Percentiles rank a stretch among this genome's conserved stretches.
Conservation (phyloP, 2,888 invertebrate genomes). For the Dasypolia templi region DNA sequence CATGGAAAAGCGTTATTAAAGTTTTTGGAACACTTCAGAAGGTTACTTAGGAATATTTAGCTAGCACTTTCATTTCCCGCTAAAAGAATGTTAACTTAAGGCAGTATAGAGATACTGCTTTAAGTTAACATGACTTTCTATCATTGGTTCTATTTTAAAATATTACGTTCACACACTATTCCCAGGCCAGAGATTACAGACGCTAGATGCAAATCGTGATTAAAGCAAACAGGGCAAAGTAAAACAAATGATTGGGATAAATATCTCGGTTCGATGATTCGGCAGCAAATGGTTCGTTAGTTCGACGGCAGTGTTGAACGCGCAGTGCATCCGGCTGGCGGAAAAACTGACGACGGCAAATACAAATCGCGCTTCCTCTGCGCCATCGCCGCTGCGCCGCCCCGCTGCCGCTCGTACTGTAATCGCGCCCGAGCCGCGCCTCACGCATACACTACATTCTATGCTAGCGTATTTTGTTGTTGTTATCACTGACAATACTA, state of each 20-base stretch:
- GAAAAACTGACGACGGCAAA: conserved; percentile 85
- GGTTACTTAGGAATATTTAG: conserved; percentile 44
- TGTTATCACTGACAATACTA: conserved; percentile 49
- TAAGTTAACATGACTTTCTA: not conserved
- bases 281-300: conserved; percentile 86
- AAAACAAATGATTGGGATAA: conserved; percentile 80
- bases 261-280: conserved; percentile 82
- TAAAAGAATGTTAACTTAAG: conserved; percentile 5
- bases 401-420: conserved; percentile 26
- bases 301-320: conserved; percentile 78
- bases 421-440: conserved; percentile 26
- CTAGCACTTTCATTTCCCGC: conserved; percentile 31
- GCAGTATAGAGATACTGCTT: too few relatives aligned
- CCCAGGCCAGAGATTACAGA: conserved; percentile 5
- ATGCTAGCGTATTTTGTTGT: conserved; percentile 34
- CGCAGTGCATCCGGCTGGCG: conserved; percentile 78
- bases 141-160: not conserved
- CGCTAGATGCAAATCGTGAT: conserved; percentile 41
- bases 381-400: conserved; percentile 34
- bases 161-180: not conserved
- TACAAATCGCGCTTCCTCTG: conserved; percentile 84
- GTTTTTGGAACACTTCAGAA: conserved; percentile 54
- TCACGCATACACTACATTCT: conserved; percentile 14
- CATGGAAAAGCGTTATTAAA: conserved; percentile 65
- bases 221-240: conserved; percentile 71